Evolutionary conservation across 2,888 invertebrate species (phyloP), one percentile per base, ranked within the genome.

Genomic region (Orchesellides sinensis): DNA sequence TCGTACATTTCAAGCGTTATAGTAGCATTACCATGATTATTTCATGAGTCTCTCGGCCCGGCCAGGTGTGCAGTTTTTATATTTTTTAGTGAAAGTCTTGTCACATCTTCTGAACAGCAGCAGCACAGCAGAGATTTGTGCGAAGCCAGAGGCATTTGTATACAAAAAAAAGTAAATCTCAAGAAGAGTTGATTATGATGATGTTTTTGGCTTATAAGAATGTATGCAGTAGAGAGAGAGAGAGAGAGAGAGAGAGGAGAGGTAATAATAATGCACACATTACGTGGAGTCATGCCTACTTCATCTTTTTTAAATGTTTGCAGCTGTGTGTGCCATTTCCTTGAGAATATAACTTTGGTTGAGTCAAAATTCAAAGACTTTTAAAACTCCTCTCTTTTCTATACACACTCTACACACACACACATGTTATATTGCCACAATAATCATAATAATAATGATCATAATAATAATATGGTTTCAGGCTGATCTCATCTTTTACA

Each of bases 21-120:
- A 40, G 40, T 14, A 14, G n/a, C 10, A 40, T 40, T 40, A 40
- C n/a, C n/a, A 40, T 40, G 10, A 40, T 40, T 40, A 40, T 40
- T 5, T 40, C 32, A 32, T 32, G 32, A 32, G 40, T n/a, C 40
- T n/a, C n/a, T n/a, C 10, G 40, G 4, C 14, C 32, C 23, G 56
- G 61, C 82, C 82, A 82, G 82, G 82, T 82, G 82, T 82, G 81
- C 83, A 82, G 68, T 74, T 45, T 56, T 69, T 56, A 17, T 54
- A 54, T 49, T 63, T 32, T 66, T 45, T 75, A 84, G 85, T 85
- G 85, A 85, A 85, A 85, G 85, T 85, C 81, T 73, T 75, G 49
- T 63, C 59, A 73, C 59, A 66, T 56, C 56, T 23, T 14, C 27
- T 56, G 23, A 10, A 23, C 25, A 23, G 10, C 14, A 14, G 21